These are phyloP conservation scores for Gymnothorax reevesii DNA, from an alignment of 2,797 vertebrate species.

Conservation along the genomic window DNA sequence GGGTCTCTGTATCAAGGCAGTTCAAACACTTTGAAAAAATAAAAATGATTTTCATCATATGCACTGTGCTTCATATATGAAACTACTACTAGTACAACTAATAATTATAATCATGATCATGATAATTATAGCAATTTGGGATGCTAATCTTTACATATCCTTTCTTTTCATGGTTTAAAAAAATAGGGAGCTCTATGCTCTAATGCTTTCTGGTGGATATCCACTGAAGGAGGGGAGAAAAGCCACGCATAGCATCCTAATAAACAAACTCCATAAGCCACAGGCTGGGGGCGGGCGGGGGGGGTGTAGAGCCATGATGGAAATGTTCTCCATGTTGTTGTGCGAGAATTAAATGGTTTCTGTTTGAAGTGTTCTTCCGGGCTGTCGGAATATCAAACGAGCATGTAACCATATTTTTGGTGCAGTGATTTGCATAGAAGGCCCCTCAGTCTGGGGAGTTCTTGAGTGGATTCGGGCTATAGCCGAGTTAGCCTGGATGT, in stretches of 20 bases:
- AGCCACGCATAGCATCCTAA: slow-evolving; percentile 56
- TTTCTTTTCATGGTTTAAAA: background rate
- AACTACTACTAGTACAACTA: background rate
- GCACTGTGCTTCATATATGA: background rate
- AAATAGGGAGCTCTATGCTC: slow-evolving; percentile 37
- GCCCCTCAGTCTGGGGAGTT: slow-evolving; percentile 69
- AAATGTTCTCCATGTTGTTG: slow-evolving; percentile 62
- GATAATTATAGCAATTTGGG: background rate
- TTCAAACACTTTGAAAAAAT: background rate
- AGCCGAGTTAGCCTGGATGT: slow-evolving; percentile 68
- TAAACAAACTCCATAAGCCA: slow-evolving; percentile 63
- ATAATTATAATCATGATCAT: background rate
- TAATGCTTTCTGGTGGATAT: slow-evolving; percentile 36
- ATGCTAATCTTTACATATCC: background rate
- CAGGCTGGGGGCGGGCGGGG: slow-evolving; percentile 55
- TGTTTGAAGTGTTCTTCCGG: slow-evolving; percentile 69
- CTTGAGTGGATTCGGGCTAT: slow-evolving; percentile 74
- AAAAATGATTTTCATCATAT: background rate
- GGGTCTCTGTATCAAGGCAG: background rate
- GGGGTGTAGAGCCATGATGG: slow-evolving; percentile 56
- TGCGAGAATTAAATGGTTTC: slow-evolving; percentile 71
- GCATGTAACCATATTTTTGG: slow-evolving; percentile 69
- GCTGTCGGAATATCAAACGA: slow-evolving; percentile 63
- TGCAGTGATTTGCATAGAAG: slow-evolving; percentile 78
- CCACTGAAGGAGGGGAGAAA: slow-evolving; percentile 34